Evolutionary conservation across 2,113 vertebrate genomes (phyloP), one percentile per base, ranked within the genome.

Genomic region (Heloderma charlesbogerti): DNA sequence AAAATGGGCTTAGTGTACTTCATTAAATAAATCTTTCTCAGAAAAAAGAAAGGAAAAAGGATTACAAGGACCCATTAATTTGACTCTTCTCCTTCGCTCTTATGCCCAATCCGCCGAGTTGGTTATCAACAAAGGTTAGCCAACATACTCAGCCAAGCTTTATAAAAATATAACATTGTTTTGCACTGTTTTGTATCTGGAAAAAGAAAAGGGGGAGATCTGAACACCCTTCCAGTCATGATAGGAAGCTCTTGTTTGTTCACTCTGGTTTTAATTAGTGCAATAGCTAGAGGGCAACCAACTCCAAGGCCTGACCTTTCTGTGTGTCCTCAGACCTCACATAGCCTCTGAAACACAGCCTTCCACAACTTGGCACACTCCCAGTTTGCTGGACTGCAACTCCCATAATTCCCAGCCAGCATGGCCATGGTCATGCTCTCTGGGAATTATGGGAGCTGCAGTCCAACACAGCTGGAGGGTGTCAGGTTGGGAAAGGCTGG

Each of bases 1-100:
- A 91, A 94, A 94, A 89, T 8, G 74, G 79, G 89, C 91, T 88
- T 69, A 88, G 69, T 80, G 69, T 67, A 77, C 90, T 92, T 90
- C 91, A 78, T 22, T 84, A 20, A 95, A 92, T 77, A 92, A 82
- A 45, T 0, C n/a, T 90, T 37, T 79, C 31, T 86, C 40, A 84
- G 37, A 43, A 48, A 80, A 0, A 60, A 6, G 75, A 71, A 3
- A 84, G 20, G 88, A 45, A 34, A 71, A 15, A 88, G 13, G n/a
- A 22, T 45, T 86, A 43, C 51, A 77, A 40, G 48, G 89, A 71
- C 10, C 78, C 90, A 8, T 54, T 31, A 0, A 0, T 18, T 87
- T 51, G 88, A 75, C 0, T 43, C 81, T 37, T 88, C 7, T 5
- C 86, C 85, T 84, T 94, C 27, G 81, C 66, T 57, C 25, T 18